phyloP scores from a whole-genome alignment of 2,888 invertebrate species.

The Conus canariensis region DNA sequence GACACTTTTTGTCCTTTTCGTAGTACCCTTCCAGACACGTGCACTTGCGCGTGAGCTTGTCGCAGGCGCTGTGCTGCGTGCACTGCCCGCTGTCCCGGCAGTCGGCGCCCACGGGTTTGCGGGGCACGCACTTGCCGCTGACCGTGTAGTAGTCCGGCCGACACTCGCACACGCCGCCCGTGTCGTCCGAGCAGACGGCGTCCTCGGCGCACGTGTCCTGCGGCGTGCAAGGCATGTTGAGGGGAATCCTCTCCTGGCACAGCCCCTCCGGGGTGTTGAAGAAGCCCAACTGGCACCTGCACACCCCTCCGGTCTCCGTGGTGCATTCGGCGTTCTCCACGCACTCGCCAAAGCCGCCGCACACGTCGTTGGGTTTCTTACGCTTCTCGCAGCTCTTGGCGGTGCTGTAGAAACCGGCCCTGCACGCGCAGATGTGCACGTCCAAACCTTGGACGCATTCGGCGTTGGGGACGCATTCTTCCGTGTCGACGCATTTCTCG shows the following conservation, averaged over 20 bases:
- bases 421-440: slow-evolving; percentile 28
- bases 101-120: slow-evolving; percentile 28
- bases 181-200: slow-evolving; percentile 39
- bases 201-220: slow-evolving; percentile 46
- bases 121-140: slow-evolving; percentile 36
- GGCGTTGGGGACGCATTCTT: slow-evolving; percentile 44
- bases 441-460: slow-evolving; percentile 33
- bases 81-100: slow-evolving; percentile 46
- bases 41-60: slow-evolving; percentile 37
- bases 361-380: slow-evolving; percentile 33
- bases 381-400: slow-evolving; percentile 9
- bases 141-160: slow-evolving; percentile 46
- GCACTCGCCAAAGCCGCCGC: slow-evolving; percentile 31
- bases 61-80: slow-evolving; percentile 42
- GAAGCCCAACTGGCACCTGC: slow-evolving; percentile 21
- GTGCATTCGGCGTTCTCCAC: slow-evolving; percentile 30
- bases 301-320: slow-evolving; percentile 26
- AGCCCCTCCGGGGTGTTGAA: slow-evolving; percentile 36
- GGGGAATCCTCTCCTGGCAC: slow-evolving; percentile 29
- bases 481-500: slow-evolving; percentile 33
- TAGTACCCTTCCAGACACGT: slow-evolving; percentile 45
- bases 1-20: slow-evolving; percentile 35
- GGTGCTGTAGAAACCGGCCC: slow-evolving; percentile 24
- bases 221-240: slow-evolving; percentile 27
- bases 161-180: slow-evolving; percentile 45